Evolutionary conservation across 2,888 invertebrate species (phyloP).

Genomic region (Dendrolimus pini): DNA sequence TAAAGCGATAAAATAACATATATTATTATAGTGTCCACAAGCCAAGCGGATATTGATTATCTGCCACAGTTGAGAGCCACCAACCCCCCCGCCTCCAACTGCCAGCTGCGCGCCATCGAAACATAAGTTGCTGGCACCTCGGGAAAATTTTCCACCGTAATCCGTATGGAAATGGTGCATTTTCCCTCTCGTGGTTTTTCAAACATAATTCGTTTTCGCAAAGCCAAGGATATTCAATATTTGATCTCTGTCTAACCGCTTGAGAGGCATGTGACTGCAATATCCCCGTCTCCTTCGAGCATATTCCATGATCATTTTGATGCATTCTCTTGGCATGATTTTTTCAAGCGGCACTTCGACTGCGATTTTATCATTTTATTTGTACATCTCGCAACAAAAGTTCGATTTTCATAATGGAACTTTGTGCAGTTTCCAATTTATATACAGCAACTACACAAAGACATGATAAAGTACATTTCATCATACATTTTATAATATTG

Average conservation of each 20-base stretch:
- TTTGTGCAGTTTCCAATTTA: too few species aligned
- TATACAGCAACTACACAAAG: too few species aligned
- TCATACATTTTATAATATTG: too few species aligned
- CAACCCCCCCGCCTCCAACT: conserved; percentile 49
- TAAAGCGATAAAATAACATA: conserved; percentile 67
- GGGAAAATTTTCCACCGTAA: conserved; percentile 43
- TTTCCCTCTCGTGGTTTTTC: conserved; percentile 29
- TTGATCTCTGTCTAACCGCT: conserved; percentile 76
- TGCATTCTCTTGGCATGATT: conserved; percentile 74
- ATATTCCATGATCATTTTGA: conserved; percentile 75
- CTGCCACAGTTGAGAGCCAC: conserved; percentile 77
- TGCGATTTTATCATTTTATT: conserved; percentile 45
- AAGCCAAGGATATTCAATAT: conserved; percentile 62
- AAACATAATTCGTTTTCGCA: conserved; percentile 43
- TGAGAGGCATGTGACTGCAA: conserved; percentile 63
- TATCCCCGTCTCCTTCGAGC: conserved; percentile 60
- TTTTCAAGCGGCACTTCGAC: conserved; percentile 55
- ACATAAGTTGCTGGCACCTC: conserved; percentile 32
- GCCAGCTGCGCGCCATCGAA: conserved; percentile 27
- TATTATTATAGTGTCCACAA: conserved; percentile 77
- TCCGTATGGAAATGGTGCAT: conserved; percentile 30
- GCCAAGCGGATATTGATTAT: conserved; percentile 79
- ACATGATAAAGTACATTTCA: too few species aligned
- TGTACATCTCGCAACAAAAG: conserved; percentile 10
- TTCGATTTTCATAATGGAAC: too few species aligned